Evolutionary conservation across 2,888 invertebrate genomes (phyloP).

Genomic region (Suillia variegata): DNA sequence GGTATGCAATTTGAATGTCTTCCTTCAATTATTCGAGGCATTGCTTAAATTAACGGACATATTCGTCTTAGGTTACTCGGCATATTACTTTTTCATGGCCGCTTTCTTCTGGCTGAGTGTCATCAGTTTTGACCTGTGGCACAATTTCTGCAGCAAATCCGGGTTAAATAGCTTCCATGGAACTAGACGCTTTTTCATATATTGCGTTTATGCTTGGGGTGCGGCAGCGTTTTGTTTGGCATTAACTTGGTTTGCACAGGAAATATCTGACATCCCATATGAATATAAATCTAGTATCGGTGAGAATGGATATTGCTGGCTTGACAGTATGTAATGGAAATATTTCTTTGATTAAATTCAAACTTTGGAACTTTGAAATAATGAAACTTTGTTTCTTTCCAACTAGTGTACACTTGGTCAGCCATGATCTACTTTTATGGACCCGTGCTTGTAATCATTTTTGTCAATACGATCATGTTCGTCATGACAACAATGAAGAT

Average conservation of each 20-base stretch:
- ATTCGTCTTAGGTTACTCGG: slow-evolving; percentile 68
- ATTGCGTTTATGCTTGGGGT: slow-evolving; percentile 58
- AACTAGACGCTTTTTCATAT: slow-evolving; percentile 55
- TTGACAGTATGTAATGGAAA: slow-evolving; percentile 61
- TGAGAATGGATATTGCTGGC: slow-evolving; percentile 64
- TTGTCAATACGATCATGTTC: slow-evolving; percentile 56
- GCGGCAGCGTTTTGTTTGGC: slow-evolving; percentile 44
- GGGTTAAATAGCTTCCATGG: slow-evolving; percentile 50
- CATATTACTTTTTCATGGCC: slow-evolving; percentile 77
- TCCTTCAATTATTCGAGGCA: too few species aligned
- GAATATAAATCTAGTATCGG: slow-evolving; percentile 65
- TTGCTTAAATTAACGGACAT: too few species aligned
- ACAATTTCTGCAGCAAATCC: slow-evolving; percentile 61
- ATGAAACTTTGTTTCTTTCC: background rate
- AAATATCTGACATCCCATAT: slow-evolving; percentile 38
- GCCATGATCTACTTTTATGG: slow-evolving; percentile 56
- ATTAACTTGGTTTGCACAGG: slow-evolving; percentile 50
- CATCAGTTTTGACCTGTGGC: slow-evolving; percentile 87
- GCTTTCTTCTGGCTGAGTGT: slow-evolving; percentile 88
- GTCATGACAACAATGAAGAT: slow-evolving; percentile 57
- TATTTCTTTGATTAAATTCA: background rate
- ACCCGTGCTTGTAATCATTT: slow-evolving; percentile 53
- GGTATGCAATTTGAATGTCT: too few species aligned
- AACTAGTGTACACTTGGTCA: slow-evolving; percentile 54
- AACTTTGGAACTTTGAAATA: background rate